phyloP scores from a whole-genome alignment of 2,113 vertebrate genomes.

The Cottus gobio region DNA sequence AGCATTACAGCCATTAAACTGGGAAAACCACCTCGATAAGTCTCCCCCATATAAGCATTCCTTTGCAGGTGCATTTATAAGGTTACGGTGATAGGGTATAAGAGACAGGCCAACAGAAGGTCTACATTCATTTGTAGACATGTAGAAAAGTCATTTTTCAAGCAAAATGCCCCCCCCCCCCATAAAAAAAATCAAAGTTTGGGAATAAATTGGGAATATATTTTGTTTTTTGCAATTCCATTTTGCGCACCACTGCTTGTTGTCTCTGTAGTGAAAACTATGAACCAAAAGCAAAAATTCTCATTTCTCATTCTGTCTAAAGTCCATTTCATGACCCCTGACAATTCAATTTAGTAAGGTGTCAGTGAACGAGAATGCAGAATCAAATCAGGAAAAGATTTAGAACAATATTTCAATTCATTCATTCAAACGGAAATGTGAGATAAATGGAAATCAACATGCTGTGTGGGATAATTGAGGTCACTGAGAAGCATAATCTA shows the following conservation, averaged over 20 bases:
- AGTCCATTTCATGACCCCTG: neutral
- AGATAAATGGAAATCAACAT: slow-evolving; percentile 30
- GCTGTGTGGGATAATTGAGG: slow-evolving; percentile 43
- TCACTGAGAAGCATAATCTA: slow-evolving; percentile 27
- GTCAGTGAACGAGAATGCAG: neutral
- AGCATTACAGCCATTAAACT: slow-evolving; percentile 15
- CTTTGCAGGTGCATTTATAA: no score
- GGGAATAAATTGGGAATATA: neutral
- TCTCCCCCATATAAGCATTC: no score
- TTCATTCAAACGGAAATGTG: neutral
- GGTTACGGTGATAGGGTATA: neutral
- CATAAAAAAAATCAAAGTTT: neutral
- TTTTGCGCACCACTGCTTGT: neutral
- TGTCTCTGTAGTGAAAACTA: neutral
- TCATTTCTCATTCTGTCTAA: neutral
- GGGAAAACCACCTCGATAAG: neutral
- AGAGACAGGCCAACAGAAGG: neutral
- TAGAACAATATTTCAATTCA: neutral
- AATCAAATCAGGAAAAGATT: neutral
- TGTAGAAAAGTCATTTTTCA: neutral
- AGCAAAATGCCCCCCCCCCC: neutral
- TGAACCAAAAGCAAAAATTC: neutral
- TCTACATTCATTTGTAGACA: neutral
- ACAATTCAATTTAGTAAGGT: neutral
- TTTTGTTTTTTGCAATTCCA: neutral